These are phyloP conservation scores for Elephantulus edwardii DNA, from an alignment of 2,113 vertebrate genomes.

Conservation along the genomic window DNA sequence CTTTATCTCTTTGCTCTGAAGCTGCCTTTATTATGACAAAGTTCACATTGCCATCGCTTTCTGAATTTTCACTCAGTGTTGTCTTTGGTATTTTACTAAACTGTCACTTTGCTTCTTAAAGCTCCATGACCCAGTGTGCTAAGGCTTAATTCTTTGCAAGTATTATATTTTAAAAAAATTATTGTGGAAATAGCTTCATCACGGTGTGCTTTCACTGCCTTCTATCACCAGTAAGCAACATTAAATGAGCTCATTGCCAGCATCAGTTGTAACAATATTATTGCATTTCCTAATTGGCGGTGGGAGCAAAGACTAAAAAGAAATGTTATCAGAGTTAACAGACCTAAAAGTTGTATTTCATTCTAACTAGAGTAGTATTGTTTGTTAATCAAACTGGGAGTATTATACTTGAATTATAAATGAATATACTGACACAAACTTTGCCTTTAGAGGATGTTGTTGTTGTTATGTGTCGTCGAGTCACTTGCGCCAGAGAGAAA, in stretches of 20 bases:
- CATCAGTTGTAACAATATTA: conserved; percentile 47
- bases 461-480: conserved; percentile 71
- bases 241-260: conserved; percentile 35
- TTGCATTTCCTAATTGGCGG: conserved; percentile 1
- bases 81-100: conserved; percentile 15
- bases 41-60: not conserved
- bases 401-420: conserved; percentile 47
- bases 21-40: not conserved
- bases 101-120: conserved; percentile 45
- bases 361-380: conserved; percentile 32
- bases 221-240: conserved; percentile 55
- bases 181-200: conserved; percentile 52
- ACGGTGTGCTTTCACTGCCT: conserved; percentile 32
- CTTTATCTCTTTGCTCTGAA: conserved; percentile 24
- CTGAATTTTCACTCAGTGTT: conserved; percentile 40
- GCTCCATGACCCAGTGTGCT: conserved; percentile 13
- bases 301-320: conserved; percentile 31
- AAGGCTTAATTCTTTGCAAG: not conserved
- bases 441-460: conserved; percentile 58
- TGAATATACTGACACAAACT: conserved; percentile 30
- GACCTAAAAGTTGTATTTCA: conserved; percentile 15
- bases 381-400: conserved; percentile 57
- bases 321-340: conserved; percentile 64
- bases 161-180: conserved; percentile 18
- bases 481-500: too few species aligned